A percentile compares a stretch with the other conserved stretches of the same genome.
These are phyloP conservation scores for Nasonovia ribisnigri DNA, from an alignment of 2,888 invertebrate genomes.

Conservation along the genomic window DNA sequence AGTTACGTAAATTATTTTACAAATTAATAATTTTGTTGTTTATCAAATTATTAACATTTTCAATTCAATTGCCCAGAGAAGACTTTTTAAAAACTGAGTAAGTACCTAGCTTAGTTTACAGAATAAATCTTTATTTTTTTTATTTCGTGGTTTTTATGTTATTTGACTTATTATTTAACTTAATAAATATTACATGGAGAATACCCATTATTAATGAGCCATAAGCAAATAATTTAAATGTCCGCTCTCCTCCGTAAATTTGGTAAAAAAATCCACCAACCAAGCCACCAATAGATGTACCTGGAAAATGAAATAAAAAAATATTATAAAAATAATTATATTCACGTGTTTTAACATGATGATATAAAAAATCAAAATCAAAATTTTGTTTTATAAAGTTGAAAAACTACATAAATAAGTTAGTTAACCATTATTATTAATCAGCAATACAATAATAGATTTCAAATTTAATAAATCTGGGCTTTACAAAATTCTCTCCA, in stretches of 20 bases:
- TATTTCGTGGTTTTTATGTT: not conserved
- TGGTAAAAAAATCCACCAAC: slow-evolving; percentile 75
- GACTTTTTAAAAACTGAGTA: not conserved
- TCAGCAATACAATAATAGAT: not conserved
- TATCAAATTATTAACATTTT: not conserved
- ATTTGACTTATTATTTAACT: not conserved
- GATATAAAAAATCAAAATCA: not conserved
- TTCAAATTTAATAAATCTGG: not conserved
- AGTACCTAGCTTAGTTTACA: not conserved
- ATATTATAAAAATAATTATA: not conserved
- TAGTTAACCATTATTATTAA: not conserved
- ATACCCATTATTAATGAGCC: slow-evolving; percentile 20
- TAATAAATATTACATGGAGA: slow-evolving; percentile 21
- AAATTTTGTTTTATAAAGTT: not conserved
- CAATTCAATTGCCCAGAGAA: not conserved
- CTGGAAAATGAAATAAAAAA: slow-evolving; percentile 68
- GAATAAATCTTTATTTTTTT: not conserved
- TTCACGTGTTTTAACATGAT: not conserved
- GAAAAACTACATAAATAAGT: not conserved
- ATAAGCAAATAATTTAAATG: slow-evolving; percentile 33
- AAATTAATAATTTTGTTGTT: not conserved
- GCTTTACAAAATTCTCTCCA: too few species aligned
- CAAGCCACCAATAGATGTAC: slow-evolving; percentile 84
- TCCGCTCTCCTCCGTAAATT: slow-evolving; percentile 20
- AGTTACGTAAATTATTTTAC: not conserved